Evolutionary conservation across 2,113 vertebrate genomes (phyloP).

Genomic region (Diadophis punctatus): DNA sequence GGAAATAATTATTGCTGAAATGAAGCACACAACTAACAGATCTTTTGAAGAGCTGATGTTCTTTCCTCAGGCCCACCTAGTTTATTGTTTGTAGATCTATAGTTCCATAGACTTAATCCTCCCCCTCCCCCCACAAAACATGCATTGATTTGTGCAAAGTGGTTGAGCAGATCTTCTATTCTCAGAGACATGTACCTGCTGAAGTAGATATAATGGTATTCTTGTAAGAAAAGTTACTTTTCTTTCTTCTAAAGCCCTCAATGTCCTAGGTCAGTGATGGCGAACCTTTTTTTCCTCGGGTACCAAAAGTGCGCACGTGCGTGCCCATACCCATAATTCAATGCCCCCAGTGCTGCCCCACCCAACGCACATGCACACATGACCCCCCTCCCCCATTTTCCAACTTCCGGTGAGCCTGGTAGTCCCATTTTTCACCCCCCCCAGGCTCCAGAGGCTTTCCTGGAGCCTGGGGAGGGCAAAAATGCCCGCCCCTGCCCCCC

Average conservation of each 20-base stretch:
- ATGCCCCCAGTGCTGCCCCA: no score
- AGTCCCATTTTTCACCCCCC: no score
- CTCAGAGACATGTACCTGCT: background rate
- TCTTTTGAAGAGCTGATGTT: background rate
- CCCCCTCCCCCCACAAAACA: background rate
- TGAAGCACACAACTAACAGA: background rate
- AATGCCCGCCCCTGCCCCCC: no score
- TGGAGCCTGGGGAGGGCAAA: no score
- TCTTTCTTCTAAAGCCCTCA: background rate
- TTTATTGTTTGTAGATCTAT: background rate
- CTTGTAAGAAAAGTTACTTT: background rate
- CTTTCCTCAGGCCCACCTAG: background rate
- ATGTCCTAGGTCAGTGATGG: background rate
- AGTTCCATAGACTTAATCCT: background rate
- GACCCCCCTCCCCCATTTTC: no score
- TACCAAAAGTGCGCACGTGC: no score
- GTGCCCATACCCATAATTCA: no score
- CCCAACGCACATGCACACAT: no score
- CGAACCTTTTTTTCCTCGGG: no score
- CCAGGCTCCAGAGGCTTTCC: no score
- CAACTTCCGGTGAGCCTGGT: no score
- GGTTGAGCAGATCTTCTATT: background rate
- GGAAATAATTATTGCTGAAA: background rate
- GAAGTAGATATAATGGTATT: background rate
- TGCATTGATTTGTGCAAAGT: background rate